Evolutionary conservation across 2,113 vertebrate species (phyloP).

Genomic region (Colius striatus): DNA sequence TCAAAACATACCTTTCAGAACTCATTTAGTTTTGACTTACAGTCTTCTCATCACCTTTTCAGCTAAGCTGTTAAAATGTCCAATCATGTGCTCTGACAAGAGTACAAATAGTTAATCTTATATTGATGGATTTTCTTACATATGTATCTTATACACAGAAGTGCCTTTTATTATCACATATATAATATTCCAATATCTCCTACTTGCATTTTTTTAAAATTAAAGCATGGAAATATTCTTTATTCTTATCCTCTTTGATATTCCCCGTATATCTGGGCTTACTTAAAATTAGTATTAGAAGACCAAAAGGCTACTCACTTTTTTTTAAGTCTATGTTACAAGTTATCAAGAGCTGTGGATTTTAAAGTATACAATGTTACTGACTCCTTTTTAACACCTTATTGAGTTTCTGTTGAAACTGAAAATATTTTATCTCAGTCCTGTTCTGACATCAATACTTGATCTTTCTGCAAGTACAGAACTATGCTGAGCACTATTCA

Average conservation of each 20-base stretch:
- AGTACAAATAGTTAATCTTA: background rate
- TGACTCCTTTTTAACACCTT: background rate
- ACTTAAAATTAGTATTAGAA: background rate
- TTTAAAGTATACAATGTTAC: background rate
- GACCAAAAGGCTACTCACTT: background rate
- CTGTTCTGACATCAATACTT: background rate
- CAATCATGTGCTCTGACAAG: background rate
- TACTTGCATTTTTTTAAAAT: background rate
- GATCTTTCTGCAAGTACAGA: background rate
- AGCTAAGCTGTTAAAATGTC: background rate
- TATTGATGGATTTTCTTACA: background rate
- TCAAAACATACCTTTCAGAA: background rate
- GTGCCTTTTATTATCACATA: background rate
- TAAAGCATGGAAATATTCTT: background rate
- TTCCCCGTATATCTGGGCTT: background rate
- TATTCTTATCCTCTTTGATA: background rate
- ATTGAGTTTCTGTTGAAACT: background rate
- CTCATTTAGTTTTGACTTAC: background rate
- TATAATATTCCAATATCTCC: background rate
- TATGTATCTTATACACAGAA: background rate
- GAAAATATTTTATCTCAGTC: conserved; percentile 18
- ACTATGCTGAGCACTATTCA: background rate
- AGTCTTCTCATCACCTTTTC: background rate
- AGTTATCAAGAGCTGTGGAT: background rate
- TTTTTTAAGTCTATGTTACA: background rate